Evolutionary conservation across 2,797 vertebrate genomes (phyloP), one percentile per base, ranked within the genome.

Genomic region (Rallus crepitans): DNA sequence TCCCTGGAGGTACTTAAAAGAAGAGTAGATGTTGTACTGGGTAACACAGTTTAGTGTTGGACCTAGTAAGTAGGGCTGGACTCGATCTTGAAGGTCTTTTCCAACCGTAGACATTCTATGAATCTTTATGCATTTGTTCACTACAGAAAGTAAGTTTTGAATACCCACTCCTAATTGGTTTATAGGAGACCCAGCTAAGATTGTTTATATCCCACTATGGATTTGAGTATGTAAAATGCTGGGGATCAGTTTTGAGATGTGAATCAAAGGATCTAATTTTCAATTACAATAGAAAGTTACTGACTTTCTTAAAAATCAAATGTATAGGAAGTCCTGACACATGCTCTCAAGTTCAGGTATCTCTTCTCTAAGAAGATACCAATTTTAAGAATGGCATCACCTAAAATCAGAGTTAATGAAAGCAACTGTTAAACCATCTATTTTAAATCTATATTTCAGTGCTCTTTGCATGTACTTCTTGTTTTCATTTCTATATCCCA

Each of bases 151-250:
- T 31, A 82, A 84, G 10, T 66, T 93, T 66, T 81, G 28, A 81
- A 23, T 3, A 55, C 2, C 1, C 0, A 1, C 4, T n/a, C 11
- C 7, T 19, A 53, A 57, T 9, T 50, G 56, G 14, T 39, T 39
- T 45, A 19, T 14, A 50, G 25, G 20, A 88, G 21, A 71, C 5
- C 42, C 57, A 27, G 7, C 5, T 59, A 40, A 63, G 65, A 31
- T 69, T 61, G 88, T 83, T 23, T 80, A 42, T 24, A 80, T 3
- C 3, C 6, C 27, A 19, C 7, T 68, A 14, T 69, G 35, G 6
- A 16, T 56, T 60, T 6, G 55, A 40, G 30, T 56, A 72, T 63
- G 24, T 64, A 68, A 91, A 89, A 64, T 47, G 4, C 12, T 28
- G 11, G 48, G 55, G 13, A 55, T 47, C 4, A 35, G 8, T 47